Base-by-base conservation (phyloP, 2,113 vertebrate species). In the Condylura cristata region DNA sequence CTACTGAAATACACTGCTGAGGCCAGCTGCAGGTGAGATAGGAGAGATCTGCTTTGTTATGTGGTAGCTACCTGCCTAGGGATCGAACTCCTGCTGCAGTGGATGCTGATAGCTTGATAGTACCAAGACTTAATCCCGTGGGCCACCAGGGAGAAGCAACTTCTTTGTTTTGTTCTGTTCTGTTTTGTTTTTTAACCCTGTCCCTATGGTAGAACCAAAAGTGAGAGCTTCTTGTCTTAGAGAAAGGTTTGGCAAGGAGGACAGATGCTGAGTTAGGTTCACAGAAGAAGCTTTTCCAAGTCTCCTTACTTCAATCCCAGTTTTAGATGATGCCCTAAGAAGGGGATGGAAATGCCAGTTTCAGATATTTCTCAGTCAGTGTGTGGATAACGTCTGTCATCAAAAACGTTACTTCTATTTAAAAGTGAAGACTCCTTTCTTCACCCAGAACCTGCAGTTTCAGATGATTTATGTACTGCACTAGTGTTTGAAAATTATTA, bases 281-380 rank as follows among this genome's bases (percentile, higher is more conserved):
- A 56, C 12, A 13, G 22, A 9, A 58, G 72, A 63, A 51, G 11
- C 10, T 72, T 86, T 90, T 71, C 65, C 63, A 37, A 16, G 20
- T 22, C 8, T 60, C 11, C 24, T 78, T 28, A 61, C 6, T 84
- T 26, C 37, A 1, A 17, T 3, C 8, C 7, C 24, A 56, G 68
- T 5, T 3, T 39, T 65, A 89, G 30, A 34, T 24, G 39, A 22
- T 18, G 2, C 28, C 6, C 63, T 41, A 17, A 28, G 13, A 85
- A 89, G 22, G 28, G 14, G n/a, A 1, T 60, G 3, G 17, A 51
- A 81, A 78, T 17, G 9, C 0, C 75, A 11, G 66, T 81, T 30
- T 48, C 28, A 85, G 76, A 39, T 71, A 13, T 80, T 89, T 75
- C 68, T 96, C 24, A 92, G 56, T 76, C 76, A 34, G 60, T 75